Percentiles rank a stretch among this genome's conserved stretches.
Conservation (phyloP, 2,113 vertebrate species). For the Litocranius walleri region DNA sequence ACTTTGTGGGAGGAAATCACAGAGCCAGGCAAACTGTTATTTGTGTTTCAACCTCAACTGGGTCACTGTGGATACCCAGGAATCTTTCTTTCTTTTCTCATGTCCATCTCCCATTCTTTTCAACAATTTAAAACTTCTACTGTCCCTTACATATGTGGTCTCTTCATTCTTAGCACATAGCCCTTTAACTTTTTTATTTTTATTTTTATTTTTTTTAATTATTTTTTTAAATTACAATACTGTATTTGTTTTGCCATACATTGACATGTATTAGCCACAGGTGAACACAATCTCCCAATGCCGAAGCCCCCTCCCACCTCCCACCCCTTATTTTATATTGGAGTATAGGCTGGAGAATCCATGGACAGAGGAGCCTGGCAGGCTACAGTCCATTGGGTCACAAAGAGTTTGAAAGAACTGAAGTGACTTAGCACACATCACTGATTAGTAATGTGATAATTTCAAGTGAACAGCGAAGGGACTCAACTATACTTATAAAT, state of each 20-base stretch:
- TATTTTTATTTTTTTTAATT: too few species aligned
- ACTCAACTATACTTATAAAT: neutral
- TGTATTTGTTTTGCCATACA: too few species aligned
- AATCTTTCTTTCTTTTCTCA: neutral
- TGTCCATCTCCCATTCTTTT: neutral
- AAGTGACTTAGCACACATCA: neutral
- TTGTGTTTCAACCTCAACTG: neutral
- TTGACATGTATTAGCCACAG: too few species aligned
- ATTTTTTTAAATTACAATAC: too few species aligned
- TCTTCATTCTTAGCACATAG: neutral
- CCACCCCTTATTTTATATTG: neutral
- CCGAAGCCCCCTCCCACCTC: too few species aligned
- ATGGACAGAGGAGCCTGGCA: neutral
- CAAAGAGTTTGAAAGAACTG: neutral
- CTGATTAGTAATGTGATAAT: neutral
- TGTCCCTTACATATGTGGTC: accelerated
- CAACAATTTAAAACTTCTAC: neutral
- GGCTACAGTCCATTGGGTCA: neutral
- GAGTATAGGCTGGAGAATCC: neutral
- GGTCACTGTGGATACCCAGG: neutral
- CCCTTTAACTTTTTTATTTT: neutral
- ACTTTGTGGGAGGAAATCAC: neutral
- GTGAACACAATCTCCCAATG: too few species aligned
- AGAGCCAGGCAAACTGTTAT: too few species aligned
- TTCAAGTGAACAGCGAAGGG: neutral